These are phyloP conservation scores for Tipula vernalis DNA, from an alignment of 2,888 invertebrate species.

Conservation along the genomic window DNA sequence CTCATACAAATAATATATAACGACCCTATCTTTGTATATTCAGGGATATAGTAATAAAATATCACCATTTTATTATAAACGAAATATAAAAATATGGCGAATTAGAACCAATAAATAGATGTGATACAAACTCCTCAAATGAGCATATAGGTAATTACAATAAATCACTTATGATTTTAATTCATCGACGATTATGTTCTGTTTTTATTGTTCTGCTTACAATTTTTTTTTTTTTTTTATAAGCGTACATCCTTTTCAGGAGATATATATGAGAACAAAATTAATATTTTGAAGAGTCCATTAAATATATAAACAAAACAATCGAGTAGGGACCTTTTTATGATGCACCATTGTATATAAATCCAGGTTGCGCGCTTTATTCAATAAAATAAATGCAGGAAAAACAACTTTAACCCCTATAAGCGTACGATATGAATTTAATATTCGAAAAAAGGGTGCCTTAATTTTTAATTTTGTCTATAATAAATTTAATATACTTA, in stretches of 20 bases:
- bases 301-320: neutral
- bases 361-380: neutral
- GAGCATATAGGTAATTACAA: neutral
- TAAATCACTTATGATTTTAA: neutral
- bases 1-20: no score
- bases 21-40: neutral
- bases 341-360: no score
- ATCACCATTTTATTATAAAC: neutral
- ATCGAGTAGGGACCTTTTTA: neutral
- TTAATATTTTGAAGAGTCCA: neutral
- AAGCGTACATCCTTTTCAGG: neutral
- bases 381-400: neutral
- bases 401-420: neutral
- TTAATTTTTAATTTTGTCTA: neutral
- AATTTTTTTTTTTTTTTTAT: neutral
- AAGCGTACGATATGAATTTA: neutral
- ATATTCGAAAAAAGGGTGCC: neutral
- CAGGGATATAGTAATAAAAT: neutral
- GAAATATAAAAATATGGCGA: neutral
- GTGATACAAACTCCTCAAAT: neutral
- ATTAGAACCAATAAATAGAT: neutral
- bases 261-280: neutral
- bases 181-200: neutral
- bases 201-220: neutral
- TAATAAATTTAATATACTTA: neutral